Conservation (phyloP, 2,797 vertebrate genomes). For the Heliangelus exortis region DNA sequence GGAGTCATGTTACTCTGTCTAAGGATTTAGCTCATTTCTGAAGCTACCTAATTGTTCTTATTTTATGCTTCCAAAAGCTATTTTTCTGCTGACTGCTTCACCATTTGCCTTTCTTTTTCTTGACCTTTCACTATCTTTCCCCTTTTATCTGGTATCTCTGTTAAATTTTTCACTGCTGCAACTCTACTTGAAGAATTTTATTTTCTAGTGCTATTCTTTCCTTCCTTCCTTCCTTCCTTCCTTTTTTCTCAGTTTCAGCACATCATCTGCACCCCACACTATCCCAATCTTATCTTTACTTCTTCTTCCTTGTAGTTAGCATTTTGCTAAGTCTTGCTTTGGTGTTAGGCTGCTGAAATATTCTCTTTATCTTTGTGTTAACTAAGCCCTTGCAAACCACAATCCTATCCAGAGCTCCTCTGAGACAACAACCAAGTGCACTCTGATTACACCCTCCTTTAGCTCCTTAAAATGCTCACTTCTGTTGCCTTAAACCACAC, state of each 20-base stretch:
- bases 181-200: not conserved
- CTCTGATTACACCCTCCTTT: not conserved
- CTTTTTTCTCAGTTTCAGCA: not conserved
- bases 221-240: not conserved
- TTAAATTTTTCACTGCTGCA: not conserved
- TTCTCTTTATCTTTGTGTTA: not conserved
- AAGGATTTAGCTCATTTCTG: not conserved
- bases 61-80: not conserved
- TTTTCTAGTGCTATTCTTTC: not conserved
- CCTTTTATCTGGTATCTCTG: not conserved
- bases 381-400: not conserved
- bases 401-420: not conserved
- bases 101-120: not conserved
- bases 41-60: not conserved
- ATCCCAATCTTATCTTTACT: not conserved
- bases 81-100: not conserved
- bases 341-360: not conserved
- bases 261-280: not conserved
- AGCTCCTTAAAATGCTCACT: not conserved
- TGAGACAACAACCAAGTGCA: not conserved
- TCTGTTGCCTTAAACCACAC: not conserved
- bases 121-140: not conserved
- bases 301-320: not conserved
- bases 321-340: not conserved
- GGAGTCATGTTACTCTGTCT: not conserved